These are phyloP conservation scores for Ploceus nigricollis DNA, from an alignment of 2,113 vertebrate species.

Conservation along the genomic window DNA sequence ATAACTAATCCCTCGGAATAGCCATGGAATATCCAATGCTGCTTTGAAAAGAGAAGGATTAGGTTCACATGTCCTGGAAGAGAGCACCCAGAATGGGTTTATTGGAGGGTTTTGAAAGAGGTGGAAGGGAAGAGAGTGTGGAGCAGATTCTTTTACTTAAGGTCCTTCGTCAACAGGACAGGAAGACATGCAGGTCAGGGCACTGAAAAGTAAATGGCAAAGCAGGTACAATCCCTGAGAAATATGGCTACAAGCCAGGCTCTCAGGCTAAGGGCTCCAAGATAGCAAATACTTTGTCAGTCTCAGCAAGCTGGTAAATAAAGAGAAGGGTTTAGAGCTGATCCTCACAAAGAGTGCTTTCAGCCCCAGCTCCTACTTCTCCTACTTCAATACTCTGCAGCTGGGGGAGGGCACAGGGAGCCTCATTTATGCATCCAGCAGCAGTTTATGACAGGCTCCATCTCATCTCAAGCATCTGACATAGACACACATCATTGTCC, in stretches of 20 bases:
- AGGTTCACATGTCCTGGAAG: not conserved
- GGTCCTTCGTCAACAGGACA: rapidly evolving
- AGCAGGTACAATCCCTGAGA: not conserved
- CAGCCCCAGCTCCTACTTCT: not conserved
- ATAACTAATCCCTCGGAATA: not conserved
- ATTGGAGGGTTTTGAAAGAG: not conserved
- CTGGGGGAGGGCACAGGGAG: not conserved
- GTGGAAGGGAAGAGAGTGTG: not conserved
- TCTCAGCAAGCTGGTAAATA: not conserved
- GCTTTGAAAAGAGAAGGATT: not conserved
- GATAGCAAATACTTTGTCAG: constrained; percentile 3
- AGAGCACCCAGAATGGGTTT: not conserved
- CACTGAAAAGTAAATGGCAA: not conserved
- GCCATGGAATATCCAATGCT: not conserved
- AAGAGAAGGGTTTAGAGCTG: not conserved
- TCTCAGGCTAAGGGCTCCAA: not conserved
- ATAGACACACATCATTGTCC: not conserved
- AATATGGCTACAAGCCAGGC: not conserved
- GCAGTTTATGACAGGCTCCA: constrained; percentile 37
- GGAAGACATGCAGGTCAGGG: not conserved
- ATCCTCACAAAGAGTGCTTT: constrained; percentile 33
- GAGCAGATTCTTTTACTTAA: not conserved
- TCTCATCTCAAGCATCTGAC: constrained; percentile 35
- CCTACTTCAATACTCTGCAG: not conserved
- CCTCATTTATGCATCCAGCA: constrained; percentile 9